These are phyloP conservation scores for Orientallactaga bullata DNA, from an alignment of 2,113 vertebrate genomes.

Conservation along the genomic window DNA sequence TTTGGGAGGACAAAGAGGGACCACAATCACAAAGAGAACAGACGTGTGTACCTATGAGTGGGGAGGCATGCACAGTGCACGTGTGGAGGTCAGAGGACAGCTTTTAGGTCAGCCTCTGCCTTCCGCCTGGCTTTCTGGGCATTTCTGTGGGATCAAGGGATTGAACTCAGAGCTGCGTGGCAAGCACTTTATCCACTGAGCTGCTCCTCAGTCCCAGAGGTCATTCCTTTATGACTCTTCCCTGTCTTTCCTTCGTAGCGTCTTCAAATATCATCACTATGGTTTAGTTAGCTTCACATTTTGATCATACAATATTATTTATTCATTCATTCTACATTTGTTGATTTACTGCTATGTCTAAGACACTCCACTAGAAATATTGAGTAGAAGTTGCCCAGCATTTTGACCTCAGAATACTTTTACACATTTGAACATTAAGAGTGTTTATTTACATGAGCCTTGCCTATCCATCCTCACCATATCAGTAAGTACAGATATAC, in stretches of 20 bases:
- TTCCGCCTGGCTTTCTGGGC: too few species aligned
- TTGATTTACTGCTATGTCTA: neutral
- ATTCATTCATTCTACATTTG: neutral
- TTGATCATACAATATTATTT: neutral
- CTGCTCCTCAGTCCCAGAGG: too few species aligned
- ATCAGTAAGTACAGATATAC: conserved; percentile 31
- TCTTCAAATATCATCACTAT: neutral
- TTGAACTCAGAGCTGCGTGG: too few species aligned
- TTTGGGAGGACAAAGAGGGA: neutral
- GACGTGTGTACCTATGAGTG: neutral
- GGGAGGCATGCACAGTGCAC: too few species aligned
- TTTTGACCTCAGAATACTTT: neutral
- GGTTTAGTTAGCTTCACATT: conserved; percentile 8
- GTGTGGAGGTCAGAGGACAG: too few species aligned
- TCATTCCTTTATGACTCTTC: neutral
- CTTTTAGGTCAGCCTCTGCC: too few species aligned
- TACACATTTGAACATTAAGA: conserved; percentile 47
- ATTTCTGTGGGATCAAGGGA: too few species aligned
- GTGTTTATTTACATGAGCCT: neutral
- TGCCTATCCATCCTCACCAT: neutral
- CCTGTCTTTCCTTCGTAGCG: neutral
- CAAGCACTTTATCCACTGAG: too few species aligned
- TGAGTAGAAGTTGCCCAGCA: neutral
- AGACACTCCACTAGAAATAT: neutral
- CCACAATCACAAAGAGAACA: neutral